Evolutionary conservation across 2,888 invertebrate genomes (phyloP).

Genomic region (Tipula vernalis): DNA sequence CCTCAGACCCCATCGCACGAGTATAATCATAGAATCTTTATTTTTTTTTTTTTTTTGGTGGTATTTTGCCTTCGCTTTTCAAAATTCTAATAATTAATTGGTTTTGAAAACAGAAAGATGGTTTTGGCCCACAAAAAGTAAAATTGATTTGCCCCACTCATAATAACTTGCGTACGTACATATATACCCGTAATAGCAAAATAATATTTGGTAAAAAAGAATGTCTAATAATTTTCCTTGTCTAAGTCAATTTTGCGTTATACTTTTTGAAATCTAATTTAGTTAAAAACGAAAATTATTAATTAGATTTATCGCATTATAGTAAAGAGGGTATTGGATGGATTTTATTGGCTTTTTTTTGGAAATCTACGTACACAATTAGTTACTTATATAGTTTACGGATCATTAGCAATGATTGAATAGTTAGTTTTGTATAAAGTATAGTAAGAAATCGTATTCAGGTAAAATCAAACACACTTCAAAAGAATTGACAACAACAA

Average conservation of each 20-base stretch:
- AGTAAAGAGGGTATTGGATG: neutral
- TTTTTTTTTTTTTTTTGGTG: neutral
- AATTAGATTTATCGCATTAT: neutral
- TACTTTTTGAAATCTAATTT: neutral
- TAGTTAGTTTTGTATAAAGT: too few species aligned
- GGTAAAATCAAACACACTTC: too few species aligned
- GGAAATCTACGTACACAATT: neutral
- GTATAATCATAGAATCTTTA: neutral
- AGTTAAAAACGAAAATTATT: neutral
- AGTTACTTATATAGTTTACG: neutral
- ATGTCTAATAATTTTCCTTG: neutral
- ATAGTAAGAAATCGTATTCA: too few species aligned
- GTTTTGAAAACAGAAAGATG: neutral
- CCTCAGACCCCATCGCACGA: neutral
- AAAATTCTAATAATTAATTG: neutral
- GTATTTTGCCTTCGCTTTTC: neutral
- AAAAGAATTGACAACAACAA: too few species aligned
- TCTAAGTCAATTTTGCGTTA: neutral
- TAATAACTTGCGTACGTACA: neutral
- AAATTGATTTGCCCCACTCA: neutral
- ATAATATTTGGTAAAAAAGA: neutral
- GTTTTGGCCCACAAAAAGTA: neutral
- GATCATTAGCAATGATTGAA: too few species aligned
- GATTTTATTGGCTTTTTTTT: neutral
- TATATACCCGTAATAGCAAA: neutral